These are phyloP conservation scores for Lepidonotus clava DNA, from an alignment of 2,888 invertebrate species.

Conservation along the genomic window DNA sequence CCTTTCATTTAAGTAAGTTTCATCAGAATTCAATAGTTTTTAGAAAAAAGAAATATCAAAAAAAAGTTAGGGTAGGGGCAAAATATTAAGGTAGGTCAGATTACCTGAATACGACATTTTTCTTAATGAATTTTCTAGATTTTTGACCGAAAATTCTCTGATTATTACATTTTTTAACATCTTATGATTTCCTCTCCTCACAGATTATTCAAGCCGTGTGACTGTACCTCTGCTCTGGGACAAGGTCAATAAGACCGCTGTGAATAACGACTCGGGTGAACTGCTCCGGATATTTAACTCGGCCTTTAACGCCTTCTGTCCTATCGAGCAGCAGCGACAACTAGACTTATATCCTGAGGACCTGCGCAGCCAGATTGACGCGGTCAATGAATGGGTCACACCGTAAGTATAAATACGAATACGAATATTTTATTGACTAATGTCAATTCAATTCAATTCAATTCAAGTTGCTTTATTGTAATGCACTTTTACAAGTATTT, in stretches of 20 bases:
- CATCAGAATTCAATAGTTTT: too few relatives aligned
- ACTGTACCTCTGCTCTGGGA: conserved; percentile 60
- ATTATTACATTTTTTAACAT: conserved; percentile 10
- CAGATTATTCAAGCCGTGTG: conserved; percentile 54
- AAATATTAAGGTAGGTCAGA: too few relatives aligned
- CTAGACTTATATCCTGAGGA: conserved; percentile 56
- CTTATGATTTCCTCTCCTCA: not conserved
- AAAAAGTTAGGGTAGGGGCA: too few relatives aligned
- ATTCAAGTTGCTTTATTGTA: too few relatives aligned
- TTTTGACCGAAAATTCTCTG: too few relatives aligned
- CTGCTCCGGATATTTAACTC: conserved; percentile 57
- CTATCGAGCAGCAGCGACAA: conserved; percentile 53
- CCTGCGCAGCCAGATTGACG: conserved; percentile 45
- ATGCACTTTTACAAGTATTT: too few relatives aligned
- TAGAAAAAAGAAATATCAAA: too few relatives aligned
- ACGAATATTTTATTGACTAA: not conserved
- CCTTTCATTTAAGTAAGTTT: too few relatives aligned
- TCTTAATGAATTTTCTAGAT: too few relatives aligned
- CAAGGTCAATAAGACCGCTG: conserved; percentile 40
- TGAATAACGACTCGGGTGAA: conserved; percentile 57
- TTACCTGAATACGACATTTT: too few relatives aligned
- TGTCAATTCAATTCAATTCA: too few relatives aligned
- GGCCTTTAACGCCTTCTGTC: conserved; percentile 59
- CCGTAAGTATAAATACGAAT: conserved; percentile 48
- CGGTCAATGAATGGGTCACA: conserved; percentile 49